Percentiles rank a stretch among this genome's conserved stretches.
Conservation (phyloP, 35 echinoderm and acorn worm species). For the Stichopus chloronotus region DNA sequence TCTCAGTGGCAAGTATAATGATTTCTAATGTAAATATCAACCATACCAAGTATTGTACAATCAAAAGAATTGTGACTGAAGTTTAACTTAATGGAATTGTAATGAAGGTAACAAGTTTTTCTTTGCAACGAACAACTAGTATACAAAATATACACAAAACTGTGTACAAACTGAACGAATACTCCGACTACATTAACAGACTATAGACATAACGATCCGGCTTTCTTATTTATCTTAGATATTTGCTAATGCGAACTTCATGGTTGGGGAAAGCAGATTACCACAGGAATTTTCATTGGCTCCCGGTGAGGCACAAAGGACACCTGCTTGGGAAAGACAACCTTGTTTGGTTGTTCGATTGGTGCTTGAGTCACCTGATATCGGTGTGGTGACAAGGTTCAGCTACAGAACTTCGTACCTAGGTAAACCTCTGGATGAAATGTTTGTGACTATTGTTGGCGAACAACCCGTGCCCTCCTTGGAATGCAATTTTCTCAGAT, state of each 20-base stretch:
- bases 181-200: not conserved
- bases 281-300: not conserved
- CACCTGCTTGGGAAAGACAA: not conserved
- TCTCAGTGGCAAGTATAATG: not conserved
- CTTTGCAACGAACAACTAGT: not conserved
- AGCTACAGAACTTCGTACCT: not conserved
- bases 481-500: too few species aligned
- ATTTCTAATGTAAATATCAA: not conserved
- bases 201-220: not conserved
- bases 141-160: not conserved
- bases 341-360: not conserved
- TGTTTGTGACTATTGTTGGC: too few species aligned
- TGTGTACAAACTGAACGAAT: not conserved
- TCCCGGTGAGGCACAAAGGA: not conserved
- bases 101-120: constrained; percentile 3
- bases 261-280: not conserved
- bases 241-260: not conserved
- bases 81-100: not conserved
- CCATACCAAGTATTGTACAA: not conserved
- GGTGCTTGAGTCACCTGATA: not conserved
- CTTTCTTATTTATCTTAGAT: not conserved
- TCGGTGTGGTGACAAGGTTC: not conserved
- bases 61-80: not conserved
- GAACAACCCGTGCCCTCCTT: too few species aligned
- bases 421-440: not conserved